These are phyloP conservation scores for Psittacula cyanocephala DNA, from an alignment of 2,113 vertebrate species.

Conservation along the genomic window DNA sequence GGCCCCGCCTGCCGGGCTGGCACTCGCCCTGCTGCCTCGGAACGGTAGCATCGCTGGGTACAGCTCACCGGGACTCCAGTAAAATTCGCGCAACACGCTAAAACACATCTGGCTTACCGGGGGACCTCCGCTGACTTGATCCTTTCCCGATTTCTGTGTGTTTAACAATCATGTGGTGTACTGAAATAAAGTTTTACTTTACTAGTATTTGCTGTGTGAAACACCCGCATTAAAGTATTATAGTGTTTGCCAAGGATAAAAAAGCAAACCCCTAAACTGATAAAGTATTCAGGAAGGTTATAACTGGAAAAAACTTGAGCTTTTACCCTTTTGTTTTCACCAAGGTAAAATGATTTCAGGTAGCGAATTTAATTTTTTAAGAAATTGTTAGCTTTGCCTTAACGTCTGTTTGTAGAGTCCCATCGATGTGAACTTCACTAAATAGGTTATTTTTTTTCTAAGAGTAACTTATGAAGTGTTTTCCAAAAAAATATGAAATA, in stretches of 20 bases:
- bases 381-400: not conserved
- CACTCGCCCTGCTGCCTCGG: accelerated
- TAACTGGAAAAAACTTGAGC: not conserved
- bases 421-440: not conserved
- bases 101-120: not conserved
- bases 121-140: not conserved
- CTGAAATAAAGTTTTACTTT: not conserved
- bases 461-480: not conserved
- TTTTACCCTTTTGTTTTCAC: not conserved
- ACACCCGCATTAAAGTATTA: not conserved
- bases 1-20: not conserved
- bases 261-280: not conserved
- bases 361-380: not conserved
- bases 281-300: not conserved
- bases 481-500: not conserved
- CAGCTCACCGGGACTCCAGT: not conserved
- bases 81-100: accelerated
- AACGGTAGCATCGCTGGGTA: not conserved
- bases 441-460: not conserved
- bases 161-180: accelerated
- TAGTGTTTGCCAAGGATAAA: not conserved
- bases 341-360: not conserved
- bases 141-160: not conserved
- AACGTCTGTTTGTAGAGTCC: not conserved
- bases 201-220: not conserved